phyloP scores from a whole-genome alignment of 2,113 vertebrate genomes.

The Rafetus swinhoei region DNA sequence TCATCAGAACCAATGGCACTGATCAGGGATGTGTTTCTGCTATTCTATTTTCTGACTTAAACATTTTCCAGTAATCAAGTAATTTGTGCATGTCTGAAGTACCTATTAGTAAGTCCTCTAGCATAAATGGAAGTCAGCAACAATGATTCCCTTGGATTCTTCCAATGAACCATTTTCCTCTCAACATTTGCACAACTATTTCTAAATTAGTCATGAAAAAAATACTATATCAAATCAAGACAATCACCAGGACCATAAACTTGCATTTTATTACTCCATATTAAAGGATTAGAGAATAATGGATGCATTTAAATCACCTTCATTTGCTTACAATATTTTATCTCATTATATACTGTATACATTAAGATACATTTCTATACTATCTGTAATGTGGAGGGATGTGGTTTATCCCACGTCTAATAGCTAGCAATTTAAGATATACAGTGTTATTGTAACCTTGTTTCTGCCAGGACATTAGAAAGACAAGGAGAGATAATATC shows the following conservation, averaged over 20 bases:
- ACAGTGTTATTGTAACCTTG: background rate
- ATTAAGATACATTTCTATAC: background rate
- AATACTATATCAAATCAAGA: constrained; percentile 18
- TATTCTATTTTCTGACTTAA: background rate
- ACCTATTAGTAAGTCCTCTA: background rate
- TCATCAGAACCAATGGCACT: background rate
- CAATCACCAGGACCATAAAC: constrained; percentile 34
- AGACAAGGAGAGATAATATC: too few relatives aligned
- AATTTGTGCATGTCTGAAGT: background rate
- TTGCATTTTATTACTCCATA: constrained; percentile 8
- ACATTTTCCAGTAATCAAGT: background rate
- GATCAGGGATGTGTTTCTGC: background rate
- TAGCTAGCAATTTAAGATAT: background rate
- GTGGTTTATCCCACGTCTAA: background rate
- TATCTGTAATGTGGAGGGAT: background rate
- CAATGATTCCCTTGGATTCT: background rate
- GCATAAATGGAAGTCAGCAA: background rate
- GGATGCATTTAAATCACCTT: background rate
- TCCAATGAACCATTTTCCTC: background rate
- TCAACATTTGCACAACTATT: constrained; percentile 18
- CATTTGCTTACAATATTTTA: background rate
- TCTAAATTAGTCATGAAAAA: constrained; percentile 33
- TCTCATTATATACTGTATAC: background rate
- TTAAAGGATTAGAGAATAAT: constrained; percentile 2
- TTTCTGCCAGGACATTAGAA: background rate